Evolutionary conservation across 2,888 invertebrate genomes (phyloP), one percentile per base, ranked within the genome.

Genomic region (Cryptocephalus moraei): DNA sequence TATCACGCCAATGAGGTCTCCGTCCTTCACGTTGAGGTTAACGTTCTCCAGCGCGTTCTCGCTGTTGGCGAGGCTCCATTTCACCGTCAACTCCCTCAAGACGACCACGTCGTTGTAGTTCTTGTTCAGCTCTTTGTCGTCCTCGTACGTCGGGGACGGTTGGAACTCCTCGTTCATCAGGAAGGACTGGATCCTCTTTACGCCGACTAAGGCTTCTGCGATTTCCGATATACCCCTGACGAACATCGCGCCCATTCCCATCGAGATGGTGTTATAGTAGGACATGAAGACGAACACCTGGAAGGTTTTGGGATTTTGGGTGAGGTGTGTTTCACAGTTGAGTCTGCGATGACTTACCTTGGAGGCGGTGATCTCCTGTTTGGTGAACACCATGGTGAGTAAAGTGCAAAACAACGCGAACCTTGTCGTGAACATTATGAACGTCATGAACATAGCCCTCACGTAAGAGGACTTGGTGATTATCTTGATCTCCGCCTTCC

Each of bases 391-490:
- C 40, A 40, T 40, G 13, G 12, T 40, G 11, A 40, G 40, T 40
- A 40, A 4, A 40, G 40, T 40, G 14, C 40, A 40, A 13, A 40
- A 40, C 14, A 40, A 8, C 4, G 40, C 11, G 10, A n/a, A 40
- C 14, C 40, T 40, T 4, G 40, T 40, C 2, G 40, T 12, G 40
- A 40, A 40, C 14, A 40, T 10, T 13, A 10, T 13, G 63, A 85
- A 84, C 0, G 85, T 83, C 70, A 86, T 75, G 60, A 82, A 81
- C 9, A 83, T 63, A 0, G 80, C 81, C 46, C 84, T 73, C 9
- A 84, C 72, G 50, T 80, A 77, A 0, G 81, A 79, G 1, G 79
- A 78, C 38, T 76, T 78, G 22, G 69, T 74, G 0, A 85, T 76
- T 54, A 81, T 74, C 49, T 70, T 73, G 42, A 78, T 53, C 58